A percentile compares a stretch with the other conserved stretches of the same genome.
Conservation (phyloP, 2,113 vertebrate genomes). For the Dromaius novaehollandiae region DNA sequence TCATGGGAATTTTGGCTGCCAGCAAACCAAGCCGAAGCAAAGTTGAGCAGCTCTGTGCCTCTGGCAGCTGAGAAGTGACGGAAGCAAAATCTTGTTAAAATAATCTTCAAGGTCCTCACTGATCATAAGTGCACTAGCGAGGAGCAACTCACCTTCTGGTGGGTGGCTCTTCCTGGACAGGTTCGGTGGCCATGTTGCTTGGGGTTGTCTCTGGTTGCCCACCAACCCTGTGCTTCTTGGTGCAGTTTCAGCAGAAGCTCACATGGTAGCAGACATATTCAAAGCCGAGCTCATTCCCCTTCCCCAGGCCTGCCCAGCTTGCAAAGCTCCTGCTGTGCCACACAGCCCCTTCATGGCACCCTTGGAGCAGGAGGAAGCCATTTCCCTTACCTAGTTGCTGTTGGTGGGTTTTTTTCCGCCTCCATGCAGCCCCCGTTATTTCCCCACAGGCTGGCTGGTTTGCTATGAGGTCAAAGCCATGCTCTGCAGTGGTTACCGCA, state of each 20-base stretch:
- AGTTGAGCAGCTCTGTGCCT: background rate
- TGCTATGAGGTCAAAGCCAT: fast-evolving
- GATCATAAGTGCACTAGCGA: background rate
- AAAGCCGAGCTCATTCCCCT: background rate
- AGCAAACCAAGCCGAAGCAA: background rate
- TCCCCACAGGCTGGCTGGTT: background rate
- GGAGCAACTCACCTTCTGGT: background rate
- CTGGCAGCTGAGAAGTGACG: background rate
- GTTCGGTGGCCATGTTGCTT: background rate
- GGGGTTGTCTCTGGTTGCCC: background rate
- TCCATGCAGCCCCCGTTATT: background rate
- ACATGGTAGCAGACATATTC: background rate
- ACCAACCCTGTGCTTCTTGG: background rate
- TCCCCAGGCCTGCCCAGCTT: background rate
- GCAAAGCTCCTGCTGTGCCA: background rate
- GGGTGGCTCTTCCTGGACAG: background rate
- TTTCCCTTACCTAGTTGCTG: background rate
- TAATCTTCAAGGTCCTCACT: background rate
- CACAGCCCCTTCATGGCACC: background rate
- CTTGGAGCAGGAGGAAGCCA: background rate
- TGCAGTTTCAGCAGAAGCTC: background rate
- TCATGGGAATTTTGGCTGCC: background rate
- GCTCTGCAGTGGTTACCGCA: background rate
- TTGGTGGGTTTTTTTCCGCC: background rate
- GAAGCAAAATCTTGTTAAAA: background rate